These are phyloP conservation scores for Apodemia mormo DNA, from an alignment of 2,888 invertebrate genomes.

Conservation along the genomic window DNA sequence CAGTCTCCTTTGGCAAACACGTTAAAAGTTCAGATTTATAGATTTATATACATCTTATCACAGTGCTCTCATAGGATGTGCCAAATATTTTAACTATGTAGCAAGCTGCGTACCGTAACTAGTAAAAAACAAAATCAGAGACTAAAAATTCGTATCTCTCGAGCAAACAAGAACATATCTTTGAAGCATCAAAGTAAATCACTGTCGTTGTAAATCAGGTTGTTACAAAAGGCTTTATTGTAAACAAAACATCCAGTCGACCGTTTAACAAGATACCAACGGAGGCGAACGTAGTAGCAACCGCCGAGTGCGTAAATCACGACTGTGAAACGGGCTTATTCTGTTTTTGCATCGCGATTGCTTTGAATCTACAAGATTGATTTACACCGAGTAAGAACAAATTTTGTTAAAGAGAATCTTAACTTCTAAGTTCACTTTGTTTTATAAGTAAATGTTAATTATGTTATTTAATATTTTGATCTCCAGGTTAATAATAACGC, in stretches of 20 bases:
- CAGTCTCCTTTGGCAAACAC: too few relatives aligned
- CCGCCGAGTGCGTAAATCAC: constrained; percentile 41
- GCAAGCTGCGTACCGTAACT: not conserved
- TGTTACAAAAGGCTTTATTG: constrained; percentile 36
- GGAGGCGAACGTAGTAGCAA: constrained; percentile 32
- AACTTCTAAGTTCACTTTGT: not conserved
- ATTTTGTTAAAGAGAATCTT: not conserved
- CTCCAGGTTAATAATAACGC: too few relatives aligned
- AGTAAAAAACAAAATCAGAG: not conserved
- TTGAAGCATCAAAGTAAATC: constrained; percentile 30
- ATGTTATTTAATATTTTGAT: too few relatives aligned
- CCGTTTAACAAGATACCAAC: constrained; percentile 40
- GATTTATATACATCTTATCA: too few relatives aligned
- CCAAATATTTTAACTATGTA: not conserved
- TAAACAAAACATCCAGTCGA: constrained; percentile 40
- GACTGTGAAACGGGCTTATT: constrained; percentile 21
- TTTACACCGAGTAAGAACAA: constrained; percentile 17
- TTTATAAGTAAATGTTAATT: too few relatives aligned
- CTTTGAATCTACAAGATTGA: constrained; percentile 24
- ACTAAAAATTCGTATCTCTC: not conserved
- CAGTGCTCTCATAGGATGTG: too few relatives aligned
- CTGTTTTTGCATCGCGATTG: constrained; percentile 27
- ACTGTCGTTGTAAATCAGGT: constrained; percentile 33
- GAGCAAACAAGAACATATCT: constrained; percentile 9
- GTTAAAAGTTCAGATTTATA: too few relatives aligned